phyloP scores from a whole-genome alignment of 2,797 vertebrate genomes.

The Hippoglossus hippoglossus region DNA sequence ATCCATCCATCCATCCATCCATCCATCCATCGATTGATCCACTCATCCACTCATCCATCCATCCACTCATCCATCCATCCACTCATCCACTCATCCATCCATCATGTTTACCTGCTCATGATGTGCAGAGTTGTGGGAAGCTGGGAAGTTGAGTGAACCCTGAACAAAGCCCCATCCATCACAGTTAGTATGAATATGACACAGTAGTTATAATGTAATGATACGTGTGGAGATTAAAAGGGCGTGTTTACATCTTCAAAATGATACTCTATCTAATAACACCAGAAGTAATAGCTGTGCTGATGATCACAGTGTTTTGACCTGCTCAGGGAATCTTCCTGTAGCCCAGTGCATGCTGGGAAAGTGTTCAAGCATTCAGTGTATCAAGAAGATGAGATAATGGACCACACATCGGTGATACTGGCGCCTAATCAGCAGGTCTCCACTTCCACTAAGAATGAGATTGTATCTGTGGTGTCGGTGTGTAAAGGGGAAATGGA shows the following conservation, averaged over 20 bases:
- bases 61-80: constrained; percentile 2
- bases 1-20: neutral
- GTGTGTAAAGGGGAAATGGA: constrained; percentile 37
- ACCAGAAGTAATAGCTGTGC: too few species aligned
- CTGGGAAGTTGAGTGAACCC: constrained; percentile 3
- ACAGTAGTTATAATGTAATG: constrained; percentile 14
- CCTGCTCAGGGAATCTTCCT: neutral
- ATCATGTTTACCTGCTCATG: constrained; percentile 48
- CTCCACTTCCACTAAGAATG: constrained; percentile 2
- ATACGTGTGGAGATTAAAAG: neutral
- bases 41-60: neutral
- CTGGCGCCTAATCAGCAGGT: constrained; percentile 17
- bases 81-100: neutral
- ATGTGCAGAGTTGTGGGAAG: constrained; percentile 2
- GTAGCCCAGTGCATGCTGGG: neutral
- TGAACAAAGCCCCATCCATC: constrained; percentile 31
- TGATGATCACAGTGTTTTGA: neutral
- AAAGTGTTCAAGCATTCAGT: constrained; percentile 1
- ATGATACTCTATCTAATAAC: neutral
- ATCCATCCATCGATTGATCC: too few species aligned
- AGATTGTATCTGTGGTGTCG: constrained; percentile 24
- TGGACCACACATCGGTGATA: constrained; percentile 2
- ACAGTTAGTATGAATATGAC: constrained; percentile 1
- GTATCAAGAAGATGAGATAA: constrained; percentile 30
- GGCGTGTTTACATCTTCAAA: neutral